These are phyloP conservation scores for Siderastrea radians DNA, from an alignment of 92 coral and sea anemone species.

Conservation along the genomic window DNA sequence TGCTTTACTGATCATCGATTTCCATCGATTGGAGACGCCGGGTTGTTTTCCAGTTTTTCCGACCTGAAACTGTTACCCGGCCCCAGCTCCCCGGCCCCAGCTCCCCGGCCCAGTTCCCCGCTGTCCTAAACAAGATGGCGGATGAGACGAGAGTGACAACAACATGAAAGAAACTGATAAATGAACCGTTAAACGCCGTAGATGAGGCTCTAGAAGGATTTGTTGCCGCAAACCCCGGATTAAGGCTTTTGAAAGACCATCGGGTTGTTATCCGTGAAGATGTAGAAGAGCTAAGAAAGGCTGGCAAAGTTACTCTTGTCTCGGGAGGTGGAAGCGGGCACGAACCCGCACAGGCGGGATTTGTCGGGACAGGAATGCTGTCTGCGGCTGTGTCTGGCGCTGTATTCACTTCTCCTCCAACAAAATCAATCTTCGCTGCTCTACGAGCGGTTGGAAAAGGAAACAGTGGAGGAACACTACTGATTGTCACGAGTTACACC, in stretches of 20 bases:
- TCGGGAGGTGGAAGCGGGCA: slow-evolving; percentile 99
- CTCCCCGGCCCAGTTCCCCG: not conserved
- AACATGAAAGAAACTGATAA: slow-evolving; percentile 81
- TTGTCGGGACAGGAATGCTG: slow-evolving; percentile 94
- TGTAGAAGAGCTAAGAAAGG: slow-evolving; percentile 72
- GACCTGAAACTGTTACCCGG: too few relatives aligned
- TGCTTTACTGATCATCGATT: too few relatives aligned
- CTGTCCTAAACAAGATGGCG: not conserved
- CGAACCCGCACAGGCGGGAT: slow-evolving; percentile 96
- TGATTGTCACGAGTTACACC: slow-evolving; percentile 97
- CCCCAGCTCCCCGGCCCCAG: too few relatives aligned
- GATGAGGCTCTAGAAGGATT: slow-evolving; percentile 97
- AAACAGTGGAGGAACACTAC: slow-evolving; percentile 83
- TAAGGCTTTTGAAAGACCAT: slow-evolving; percentile 83
- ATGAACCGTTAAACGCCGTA: slow-evolving; percentile 78
- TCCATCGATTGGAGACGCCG: too few relatives aligned
- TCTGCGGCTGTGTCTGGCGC: slow-evolving; percentile 97
- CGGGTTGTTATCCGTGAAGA: slow-evolving; percentile 89
- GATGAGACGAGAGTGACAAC: too few relatives aligned
- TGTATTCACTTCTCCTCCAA: slow-evolving; percentile 97
- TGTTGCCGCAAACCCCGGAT: slow-evolving; percentile 85
- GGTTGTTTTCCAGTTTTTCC: too few relatives aligned
- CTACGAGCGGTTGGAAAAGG: slow-evolving; percentile 91
- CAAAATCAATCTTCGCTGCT: slow-evolving; percentile 94
- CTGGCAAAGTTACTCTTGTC: slow-evolving; percentile 86